Evolutionary conservation across 2,797 vertebrate species (phyloP).

Genomic region (Aplochiton taeniatus): DNA sequence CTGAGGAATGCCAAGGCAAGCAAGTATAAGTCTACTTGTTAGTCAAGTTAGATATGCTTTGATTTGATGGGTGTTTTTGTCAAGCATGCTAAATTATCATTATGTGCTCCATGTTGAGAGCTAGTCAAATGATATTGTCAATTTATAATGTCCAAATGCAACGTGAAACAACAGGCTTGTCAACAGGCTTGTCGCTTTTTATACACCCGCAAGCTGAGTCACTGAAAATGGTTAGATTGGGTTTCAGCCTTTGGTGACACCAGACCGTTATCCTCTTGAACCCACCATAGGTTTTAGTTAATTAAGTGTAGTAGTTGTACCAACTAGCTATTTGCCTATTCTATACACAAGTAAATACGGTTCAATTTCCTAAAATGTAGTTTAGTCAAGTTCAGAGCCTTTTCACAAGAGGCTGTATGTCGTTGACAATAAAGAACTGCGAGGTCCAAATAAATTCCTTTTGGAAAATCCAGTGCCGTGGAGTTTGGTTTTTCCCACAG

Average conservation of each 20-base stretch:
- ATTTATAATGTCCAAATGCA: too few relatives aligned
- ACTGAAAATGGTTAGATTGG: constrained; percentile 64
- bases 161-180: too few relatives aligned
- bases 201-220: constrained; percentile 59
- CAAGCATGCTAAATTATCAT: constrained; percentile 62
- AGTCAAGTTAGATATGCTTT: constrained; percentile 43
- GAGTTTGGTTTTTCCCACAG: constrained; percentile 46
- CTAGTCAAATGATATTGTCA: too few relatives aligned
- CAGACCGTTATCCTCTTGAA: constrained; percentile 40
- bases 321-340: constrained; percentile 60
- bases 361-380: not conserved
- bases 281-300: constrained; percentile 44
- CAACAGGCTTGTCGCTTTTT: constrained; percentile 41
- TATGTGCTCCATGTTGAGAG: too few relatives aligned
- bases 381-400: not conserved
- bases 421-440: not conserved
- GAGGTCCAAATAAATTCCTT: constrained; percentile 27
- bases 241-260: constrained; percentile 65
- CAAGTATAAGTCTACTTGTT: constrained; percentile 49
- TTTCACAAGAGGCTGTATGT: too few relatives aligned
- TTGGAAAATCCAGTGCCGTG: too few relatives aligned
- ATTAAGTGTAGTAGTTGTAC: constrained; percentile 45
- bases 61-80: constrained; percentile 60
- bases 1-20: constrained; percentile 45
- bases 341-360: constrained; percentile 33